Conservation (phyloP, 2,888 invertebrate genomes). For the Drosophila paramelanica region DNA sequence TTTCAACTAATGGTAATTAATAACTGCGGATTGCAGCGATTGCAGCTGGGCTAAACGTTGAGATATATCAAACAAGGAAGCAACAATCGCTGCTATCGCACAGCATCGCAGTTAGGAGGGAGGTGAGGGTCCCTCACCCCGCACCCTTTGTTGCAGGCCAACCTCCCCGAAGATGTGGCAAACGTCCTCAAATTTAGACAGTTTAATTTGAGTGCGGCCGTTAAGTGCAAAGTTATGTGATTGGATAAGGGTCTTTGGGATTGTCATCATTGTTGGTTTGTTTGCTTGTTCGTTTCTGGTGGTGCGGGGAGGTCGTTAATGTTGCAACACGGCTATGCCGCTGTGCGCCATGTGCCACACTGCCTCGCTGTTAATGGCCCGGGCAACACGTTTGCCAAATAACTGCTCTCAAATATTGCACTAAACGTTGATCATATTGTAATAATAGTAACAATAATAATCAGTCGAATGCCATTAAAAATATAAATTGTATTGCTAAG, state of each 20-base stretch:
- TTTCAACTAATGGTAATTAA: constrained; percentile 44
- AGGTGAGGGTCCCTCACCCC: constrained; percentile 17
- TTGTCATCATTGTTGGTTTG: constrained; percentile 27
- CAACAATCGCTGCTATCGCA: constrained; percentile 56
- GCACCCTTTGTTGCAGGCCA: not conserved
- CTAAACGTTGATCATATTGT: constrained; percentile 19
- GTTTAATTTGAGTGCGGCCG: constrained; percentile 77
- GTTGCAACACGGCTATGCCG: constrained; percentile 20
- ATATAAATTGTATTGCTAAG: constrained; percentile 31
- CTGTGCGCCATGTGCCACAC: constrained; percentile 2
- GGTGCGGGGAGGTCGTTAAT: constrained; percentile 14
- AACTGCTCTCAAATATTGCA: constrained; percentile 23
- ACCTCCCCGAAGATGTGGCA: constrained; percentile 30
- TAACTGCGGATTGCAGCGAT: constrained; percentile 45
- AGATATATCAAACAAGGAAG: constrained; percentile 54
- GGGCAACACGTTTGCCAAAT: constrained; percentile 30
- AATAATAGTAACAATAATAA: constrained; percentile 7
- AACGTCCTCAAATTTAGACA: constrained; percentile 64
- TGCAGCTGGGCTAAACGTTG: constrained; percentile 34
- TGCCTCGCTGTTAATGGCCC: constrained; percentile 18
- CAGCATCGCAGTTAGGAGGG: constrained; percentile 58
- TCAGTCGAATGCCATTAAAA: constrained; percentile 32
- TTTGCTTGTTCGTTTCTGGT: constrained; percentile 6
- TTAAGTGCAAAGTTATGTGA: constrained; percentile 81
- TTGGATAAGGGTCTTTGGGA: constrained; percentile 56